These are phyloP conservation scores for Falco cherrug DNA, from an alignment of 2,797 vertebrate genomes.

Conservation along the genomic window DNA sequence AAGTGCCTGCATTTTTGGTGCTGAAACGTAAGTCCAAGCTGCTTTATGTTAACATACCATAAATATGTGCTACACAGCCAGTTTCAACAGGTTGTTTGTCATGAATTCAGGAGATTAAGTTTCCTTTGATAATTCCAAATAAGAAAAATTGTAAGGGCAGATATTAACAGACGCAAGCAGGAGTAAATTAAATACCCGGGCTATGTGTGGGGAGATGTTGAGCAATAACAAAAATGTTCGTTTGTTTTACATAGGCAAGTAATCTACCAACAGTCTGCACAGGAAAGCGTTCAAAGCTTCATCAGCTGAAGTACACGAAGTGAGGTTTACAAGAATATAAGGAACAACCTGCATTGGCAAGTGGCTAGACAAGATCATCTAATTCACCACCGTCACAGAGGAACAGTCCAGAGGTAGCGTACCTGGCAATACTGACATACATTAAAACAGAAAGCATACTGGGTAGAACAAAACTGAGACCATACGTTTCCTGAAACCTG, in stretches of 20 bases:
- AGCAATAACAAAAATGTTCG: background rate
- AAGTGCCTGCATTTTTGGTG: background rate
- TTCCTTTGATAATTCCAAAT: background rate
- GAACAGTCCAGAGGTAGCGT: background rate
- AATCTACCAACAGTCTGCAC: background rate
- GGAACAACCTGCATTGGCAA: background rate
- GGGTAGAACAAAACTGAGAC: background rate
- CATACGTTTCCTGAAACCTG: background rate
- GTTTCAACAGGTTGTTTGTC: background rate
- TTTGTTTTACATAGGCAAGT: background rate
- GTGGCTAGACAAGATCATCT: background rate
- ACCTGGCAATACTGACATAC: background rate
- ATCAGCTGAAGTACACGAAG: background rate
- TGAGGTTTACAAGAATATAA: background rate
- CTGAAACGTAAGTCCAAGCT: background rate
- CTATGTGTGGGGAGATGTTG: background rate
- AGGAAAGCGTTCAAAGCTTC: background rate
- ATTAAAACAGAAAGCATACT: background rate
- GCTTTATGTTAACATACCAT: background rate
- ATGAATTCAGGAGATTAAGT: background rate
- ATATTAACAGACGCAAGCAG: background rate
- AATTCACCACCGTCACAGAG: accelerated
- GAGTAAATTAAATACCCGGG: background rate
- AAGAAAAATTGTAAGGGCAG: background rate
- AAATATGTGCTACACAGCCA: background rate